Evolutionary conservation across 2,113 vertebrate species (phyloP).

Genomic region (Ceyx melanurus): DNA sequence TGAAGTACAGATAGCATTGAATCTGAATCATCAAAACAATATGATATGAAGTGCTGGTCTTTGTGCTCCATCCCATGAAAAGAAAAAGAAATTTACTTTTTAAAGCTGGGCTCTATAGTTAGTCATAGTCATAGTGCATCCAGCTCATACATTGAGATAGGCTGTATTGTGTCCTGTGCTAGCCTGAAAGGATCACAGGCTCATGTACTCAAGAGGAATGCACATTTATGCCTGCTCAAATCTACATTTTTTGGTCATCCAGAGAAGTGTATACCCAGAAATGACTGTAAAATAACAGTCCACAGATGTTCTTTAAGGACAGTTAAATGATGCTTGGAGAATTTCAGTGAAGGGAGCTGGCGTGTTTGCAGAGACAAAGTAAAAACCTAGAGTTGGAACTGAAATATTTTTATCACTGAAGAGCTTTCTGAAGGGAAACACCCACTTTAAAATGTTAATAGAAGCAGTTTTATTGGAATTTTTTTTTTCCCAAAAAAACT

Average conservation of each 20-base stretch:
- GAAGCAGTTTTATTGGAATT: neutral
- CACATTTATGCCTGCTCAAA: neutral
- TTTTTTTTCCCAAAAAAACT: neutral
- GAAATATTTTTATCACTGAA: neutral
- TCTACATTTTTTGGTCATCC: neutral
- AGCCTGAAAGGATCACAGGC: neutral
- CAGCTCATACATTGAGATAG: accelerated
- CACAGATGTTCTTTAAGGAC: neutral
- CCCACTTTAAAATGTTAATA: neutral
- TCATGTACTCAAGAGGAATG: too few relatives aligned
- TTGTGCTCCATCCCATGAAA: neutral
- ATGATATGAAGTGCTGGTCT: neutral
- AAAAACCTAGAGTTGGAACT: neutral
- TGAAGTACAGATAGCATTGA: neutral
- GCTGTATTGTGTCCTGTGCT: neutral
- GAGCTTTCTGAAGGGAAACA: neutral
- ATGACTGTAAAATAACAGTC: neutral
- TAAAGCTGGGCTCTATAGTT: neutral
- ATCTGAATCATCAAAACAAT: neutral
- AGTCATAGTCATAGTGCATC: neutral
- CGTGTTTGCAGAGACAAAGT: neutral
- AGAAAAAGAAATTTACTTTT: neutral
- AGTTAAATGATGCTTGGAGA: accelerated
- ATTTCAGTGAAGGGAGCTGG: neutral
- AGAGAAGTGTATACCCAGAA: neutral